Evolutionary conservation across 37 sponge, comb jelly and placozoan genomes (phyloP).

Genomic region (Aplysina aerophoba): DNA sequence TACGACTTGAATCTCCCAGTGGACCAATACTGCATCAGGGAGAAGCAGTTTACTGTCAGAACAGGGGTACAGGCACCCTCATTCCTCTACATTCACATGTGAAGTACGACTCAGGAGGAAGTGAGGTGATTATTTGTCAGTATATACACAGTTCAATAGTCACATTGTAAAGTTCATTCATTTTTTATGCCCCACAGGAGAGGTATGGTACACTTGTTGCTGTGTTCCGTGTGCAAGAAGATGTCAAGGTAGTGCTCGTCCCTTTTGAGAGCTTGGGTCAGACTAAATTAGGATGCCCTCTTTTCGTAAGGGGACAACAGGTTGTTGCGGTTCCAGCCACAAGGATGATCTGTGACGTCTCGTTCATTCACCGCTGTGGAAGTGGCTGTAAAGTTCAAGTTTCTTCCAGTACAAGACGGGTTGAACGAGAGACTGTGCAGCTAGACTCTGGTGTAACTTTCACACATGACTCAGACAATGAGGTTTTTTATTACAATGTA

Average conservation of each 20-base stretch:
- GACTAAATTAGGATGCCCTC: neutral
- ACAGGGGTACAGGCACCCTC: neutral
- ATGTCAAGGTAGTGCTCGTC: no score
- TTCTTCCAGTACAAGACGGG: neutral
- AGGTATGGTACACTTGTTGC: neutral
- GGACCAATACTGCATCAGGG: conserved; percentile 8
- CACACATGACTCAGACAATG: neutral
- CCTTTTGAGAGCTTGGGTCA: neutral
- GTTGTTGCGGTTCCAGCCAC: neutral
- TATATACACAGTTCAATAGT: neutral
- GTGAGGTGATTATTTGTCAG: neutral
- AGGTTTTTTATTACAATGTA: neutral
- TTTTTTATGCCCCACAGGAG: neutral
- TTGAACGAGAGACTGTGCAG: neutral
- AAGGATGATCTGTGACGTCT: neutral
- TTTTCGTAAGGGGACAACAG: neutral
- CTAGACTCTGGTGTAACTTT: neutral
- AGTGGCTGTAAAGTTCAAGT: neutral
- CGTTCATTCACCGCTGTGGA: neutral
- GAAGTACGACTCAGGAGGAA: neutral
- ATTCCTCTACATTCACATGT: neutral
- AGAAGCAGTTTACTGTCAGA: neutral
- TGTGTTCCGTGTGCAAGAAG: neutral
- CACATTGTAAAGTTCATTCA: conserved; percentile 1
- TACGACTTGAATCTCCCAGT: neutral